Base-by-base conservation (phyloP, 2,888 invertebrate genomes). In the Anagyrus pseudococci region DNA sequence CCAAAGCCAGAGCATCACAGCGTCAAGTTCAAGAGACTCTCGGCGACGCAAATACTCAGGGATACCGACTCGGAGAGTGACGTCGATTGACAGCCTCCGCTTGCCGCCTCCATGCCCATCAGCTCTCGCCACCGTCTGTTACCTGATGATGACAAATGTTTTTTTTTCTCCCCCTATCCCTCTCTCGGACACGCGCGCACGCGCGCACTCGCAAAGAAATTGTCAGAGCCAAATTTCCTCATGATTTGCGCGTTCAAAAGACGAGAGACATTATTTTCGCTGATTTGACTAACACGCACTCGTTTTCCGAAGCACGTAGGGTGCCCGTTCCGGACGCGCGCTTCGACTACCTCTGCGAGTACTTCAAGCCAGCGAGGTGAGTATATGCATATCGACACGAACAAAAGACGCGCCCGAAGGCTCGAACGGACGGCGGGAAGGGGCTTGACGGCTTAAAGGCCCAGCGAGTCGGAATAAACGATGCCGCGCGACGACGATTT, bases 311-410 rank as follows among this genome's bases (percentile, higher is more conserved):
- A 78, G 84, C 87, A 95, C 90, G 94, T 91, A 90, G 98, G 78
- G 99, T 99, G 75, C 96, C 98, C 26, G 98, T 99, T 7, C 98
- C 98, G 2, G 99, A 99, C 83, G 88, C 89, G 58, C 86, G 99
- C 73, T 99, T 88, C 81, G 96, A 98, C 76, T 98, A 88, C 81
- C 88, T 99, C 43, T 93, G 93, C 82, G 91, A 98, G 70, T 94
- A 89, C 80, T 96, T 93, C 84, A 96, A 98, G 81, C 99, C 99
- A 66, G 86, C 84, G 55, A 98, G 96, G 97, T 96, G 83, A 85
- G 78, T 72, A 56, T 33, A n/a, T 10, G 15, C 15, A 50, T 29
- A 29, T 29, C 4, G 6, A 29, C 29, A 29, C 29, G 10, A 7
- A 29, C 29, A 10, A 29, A 7, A 29, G 6, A 7, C 10, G 6